phyloP scores from a whole-genome alignment of 1,140 invertebrate species.

The Apocrypta bakeri region DNA sequence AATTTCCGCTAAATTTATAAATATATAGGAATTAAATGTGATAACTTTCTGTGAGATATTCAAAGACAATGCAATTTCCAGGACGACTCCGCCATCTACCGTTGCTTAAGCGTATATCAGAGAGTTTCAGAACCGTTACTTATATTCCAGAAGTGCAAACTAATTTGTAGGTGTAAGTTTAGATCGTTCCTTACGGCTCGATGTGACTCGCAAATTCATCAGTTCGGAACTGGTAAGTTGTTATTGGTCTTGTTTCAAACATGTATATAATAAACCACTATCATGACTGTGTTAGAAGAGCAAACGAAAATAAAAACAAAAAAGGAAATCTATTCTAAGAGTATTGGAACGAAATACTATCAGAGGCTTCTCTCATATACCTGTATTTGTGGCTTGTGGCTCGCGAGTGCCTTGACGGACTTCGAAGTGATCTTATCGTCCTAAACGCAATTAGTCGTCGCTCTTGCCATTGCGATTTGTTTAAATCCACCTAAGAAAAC shows the following conservation, averaged over 20 bases:
- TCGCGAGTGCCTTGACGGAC: not conserved
- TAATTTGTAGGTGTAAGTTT: not conserved
- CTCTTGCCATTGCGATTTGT: conserved; percentile 21
- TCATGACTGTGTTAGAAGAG: not conserved
- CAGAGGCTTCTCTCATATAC: not conserved
- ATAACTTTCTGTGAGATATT: too few relatives aligned
- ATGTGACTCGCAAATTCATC: not conserved
- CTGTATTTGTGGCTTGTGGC: conserved; percentile 10
- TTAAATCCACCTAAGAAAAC: conserved; percentile 13
- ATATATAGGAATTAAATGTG: too few relatives aligned
- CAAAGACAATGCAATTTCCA: conserved; percentile 13
- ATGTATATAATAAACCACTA: not conserved
- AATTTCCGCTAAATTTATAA: not conserved
- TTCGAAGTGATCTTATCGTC: conserved; percentile 26
- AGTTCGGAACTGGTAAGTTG: not conserved
- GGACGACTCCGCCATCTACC: not conserved
- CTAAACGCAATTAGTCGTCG: not conserved
- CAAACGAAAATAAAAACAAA: too few relatives aligned
- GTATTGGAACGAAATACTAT: not conserved
- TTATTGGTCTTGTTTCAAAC: not conserved
- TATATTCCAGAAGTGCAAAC: not conserved
- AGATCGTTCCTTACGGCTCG: not conserved
- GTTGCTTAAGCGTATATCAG: too few relatives aligned
- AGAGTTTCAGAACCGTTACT: too few relatives aligned
- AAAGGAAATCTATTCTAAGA: not conserved